These are phyloP conservation scores for Drosophila fungiperda DNA, from an alignment of 2,888 invertebrate genomes.

Conservation along the genomic window DNA sequence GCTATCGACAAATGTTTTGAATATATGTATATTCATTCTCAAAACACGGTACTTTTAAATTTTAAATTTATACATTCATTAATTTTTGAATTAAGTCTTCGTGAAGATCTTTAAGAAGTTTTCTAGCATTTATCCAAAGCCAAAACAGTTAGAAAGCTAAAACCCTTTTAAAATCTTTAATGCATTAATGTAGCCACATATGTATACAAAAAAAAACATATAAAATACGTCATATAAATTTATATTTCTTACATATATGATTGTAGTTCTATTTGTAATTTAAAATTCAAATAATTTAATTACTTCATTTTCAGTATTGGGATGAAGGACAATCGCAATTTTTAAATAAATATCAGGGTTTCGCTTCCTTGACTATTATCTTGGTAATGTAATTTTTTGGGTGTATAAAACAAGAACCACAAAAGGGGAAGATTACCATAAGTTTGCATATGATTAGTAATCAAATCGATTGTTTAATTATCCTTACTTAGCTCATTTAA, in stretches of 20 bases:
- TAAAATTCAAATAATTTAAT: slow-evolving; percentile 4
- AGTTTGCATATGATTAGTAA: neutral
- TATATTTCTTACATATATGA: neutral
- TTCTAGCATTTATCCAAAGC: neutral
- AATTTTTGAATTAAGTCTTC: neutral
- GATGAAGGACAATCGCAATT: neutral
- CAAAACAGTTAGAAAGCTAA: neutral
- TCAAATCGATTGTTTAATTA: neutral
- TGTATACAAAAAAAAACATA: neutral
- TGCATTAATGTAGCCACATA: neutral
- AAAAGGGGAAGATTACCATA: neutral
- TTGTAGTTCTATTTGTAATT: neutral
- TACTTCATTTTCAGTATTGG: slow-evolving; percentile 12
- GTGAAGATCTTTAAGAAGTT: neutral
- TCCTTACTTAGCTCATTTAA: neutral
- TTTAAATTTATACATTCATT: neutral
- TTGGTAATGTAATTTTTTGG: slow-evolving; percentile 31
- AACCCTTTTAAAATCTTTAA: neutral
- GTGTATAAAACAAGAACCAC: neutral
- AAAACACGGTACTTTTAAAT: neutral
- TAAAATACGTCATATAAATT: neutral
- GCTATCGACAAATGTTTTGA: neutral
- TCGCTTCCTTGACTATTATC: slow-evolving; percentile 16
- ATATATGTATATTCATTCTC: neutral
- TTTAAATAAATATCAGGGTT: slow-evolving; percentile 12